phyloP scores from a whole-genome alignment of 2,888 invertebrate genomes.

The Ptychoptera albimana region DNA sequence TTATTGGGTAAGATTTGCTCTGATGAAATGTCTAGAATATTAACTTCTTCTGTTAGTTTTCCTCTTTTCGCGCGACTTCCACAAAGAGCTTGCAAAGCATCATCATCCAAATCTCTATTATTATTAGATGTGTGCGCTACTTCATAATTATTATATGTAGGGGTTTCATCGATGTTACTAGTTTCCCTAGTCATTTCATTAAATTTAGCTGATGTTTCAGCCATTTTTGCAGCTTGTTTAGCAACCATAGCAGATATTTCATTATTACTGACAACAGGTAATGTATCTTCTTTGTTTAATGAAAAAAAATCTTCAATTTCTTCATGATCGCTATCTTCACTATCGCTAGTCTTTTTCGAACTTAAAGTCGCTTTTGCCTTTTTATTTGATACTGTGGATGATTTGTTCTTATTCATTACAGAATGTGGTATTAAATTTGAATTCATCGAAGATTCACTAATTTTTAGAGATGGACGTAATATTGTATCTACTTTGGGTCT shows the following conservation, averaged over 20 bases:
- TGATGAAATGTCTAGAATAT: slow-evolving; percentile 70
- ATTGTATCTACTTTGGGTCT: slow-evolving; percentile 39
- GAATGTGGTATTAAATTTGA: slow-evolving; percentile 29
- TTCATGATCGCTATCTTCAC: slow-evolving; percentile 34
- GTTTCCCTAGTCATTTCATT: slow-evolving; percentile 5
- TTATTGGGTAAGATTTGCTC: slow-evolving; percentile 64
- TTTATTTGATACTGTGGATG: slow-evolving; percentile 15
- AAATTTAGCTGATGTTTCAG: slow-evolving; percentile 17
- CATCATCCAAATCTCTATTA: slow-evolving; percentile 9
- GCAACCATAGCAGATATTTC: slow-evolving; percentile 27
- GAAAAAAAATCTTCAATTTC: slow-evolving; percentile 24
- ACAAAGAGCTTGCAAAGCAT: slow-evolving; percentile 43
- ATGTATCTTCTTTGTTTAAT: slow-evolving; percentile 29
- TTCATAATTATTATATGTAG: neutral
- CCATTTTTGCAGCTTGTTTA: slow-evolving; percentile 25
- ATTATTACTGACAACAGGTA: slow-evolving; percentile 33
- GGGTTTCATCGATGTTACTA: slow-evolving; percentile 8
- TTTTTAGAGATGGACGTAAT: slow-evolving; percentile 4
- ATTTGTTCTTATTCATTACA: neutral
- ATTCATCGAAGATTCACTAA: slow-evolving; percentile 15
- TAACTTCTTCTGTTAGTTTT: slow-evolving; percentile 38
- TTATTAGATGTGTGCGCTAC: neutral
- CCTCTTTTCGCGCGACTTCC: slow-evolving; percentile 46
- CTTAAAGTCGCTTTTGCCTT: slow-evolving; percentile 15
- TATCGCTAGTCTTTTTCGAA: slow-evolving; percentile 28